These are phyloP conservation scores for Buathra laborator DNA, from an alignment of 2,888 invertebrate species.

Conservation along the genomic window DNA sequence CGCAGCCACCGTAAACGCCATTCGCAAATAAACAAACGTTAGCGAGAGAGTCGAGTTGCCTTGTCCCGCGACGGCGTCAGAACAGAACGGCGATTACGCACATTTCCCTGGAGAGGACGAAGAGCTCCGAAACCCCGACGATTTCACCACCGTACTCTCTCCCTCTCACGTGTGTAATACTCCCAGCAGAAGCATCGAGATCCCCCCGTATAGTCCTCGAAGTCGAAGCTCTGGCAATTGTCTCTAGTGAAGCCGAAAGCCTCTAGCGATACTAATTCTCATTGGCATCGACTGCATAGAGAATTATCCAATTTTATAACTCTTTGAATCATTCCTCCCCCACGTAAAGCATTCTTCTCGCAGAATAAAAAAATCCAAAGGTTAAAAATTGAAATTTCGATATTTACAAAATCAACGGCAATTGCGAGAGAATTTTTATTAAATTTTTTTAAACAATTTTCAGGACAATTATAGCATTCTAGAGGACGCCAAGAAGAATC, in stretches of 20 bases:
- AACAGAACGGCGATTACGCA: conserved; percentile 83
- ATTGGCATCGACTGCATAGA: conserved; percentile 6
- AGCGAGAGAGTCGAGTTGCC: conserved; percentile 10
- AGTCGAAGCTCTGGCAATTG: conserved; percentile 25
- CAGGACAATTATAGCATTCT: no score
- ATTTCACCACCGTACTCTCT: conserved; percentile 40
- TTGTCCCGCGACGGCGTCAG: conserved; percentile 71
- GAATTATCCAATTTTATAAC: background rate
- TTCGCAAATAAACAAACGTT: conserved; percentile 60
- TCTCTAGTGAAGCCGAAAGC: background rate
- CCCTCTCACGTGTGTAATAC: conserved; percentile 41
- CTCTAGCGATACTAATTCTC: background rate
- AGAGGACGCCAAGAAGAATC: background rate
- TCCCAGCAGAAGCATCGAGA: background rate
- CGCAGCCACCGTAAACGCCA: conserved; percentile 21
- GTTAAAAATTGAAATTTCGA: background rate
- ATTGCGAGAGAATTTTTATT: no score
- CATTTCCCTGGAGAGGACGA: conserved; percentile 82
- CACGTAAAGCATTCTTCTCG: background rate
- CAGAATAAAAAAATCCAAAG: background rate
- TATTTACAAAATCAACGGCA: background rate
- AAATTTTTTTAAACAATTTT: no score
- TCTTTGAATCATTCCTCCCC: background rate
- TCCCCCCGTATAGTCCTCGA: conserved; percentile 35
- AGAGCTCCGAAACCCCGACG: conserved; percentile 59